These are phyloP conservation scores for Spinus olivaceus DNA, from an alignment of 2,797 vertebrate genomes.

Conservation along the genomic window DNA sequence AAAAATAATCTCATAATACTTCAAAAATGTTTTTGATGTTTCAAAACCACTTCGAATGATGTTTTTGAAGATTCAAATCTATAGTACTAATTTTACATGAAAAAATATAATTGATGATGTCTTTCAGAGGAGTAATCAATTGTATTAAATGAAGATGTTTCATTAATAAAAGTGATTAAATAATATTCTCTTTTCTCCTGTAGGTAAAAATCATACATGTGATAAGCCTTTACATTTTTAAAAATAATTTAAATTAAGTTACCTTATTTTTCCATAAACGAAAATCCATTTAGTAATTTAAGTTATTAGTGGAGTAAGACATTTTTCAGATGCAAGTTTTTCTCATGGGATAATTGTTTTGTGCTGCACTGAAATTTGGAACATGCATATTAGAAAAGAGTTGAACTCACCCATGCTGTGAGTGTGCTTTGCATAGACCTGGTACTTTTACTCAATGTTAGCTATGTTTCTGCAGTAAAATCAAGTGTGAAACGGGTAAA, in stretches of 20 bases:
- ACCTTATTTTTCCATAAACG: neutral
- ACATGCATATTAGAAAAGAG: neutral
- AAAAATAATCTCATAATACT: neutral
- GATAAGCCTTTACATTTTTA: neutral
- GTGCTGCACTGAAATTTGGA: neutral
- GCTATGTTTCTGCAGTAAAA: neutral
- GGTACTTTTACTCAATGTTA: neutral
- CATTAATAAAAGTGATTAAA: neutral
- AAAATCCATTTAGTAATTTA: neutral
- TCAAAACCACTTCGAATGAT: neutral
- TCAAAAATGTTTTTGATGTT: neutral
- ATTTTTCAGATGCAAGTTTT: neutral
- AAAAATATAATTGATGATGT: neutral
- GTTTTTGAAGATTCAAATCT: neutral
- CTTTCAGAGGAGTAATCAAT: neutral
- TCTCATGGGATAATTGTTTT: neutral
- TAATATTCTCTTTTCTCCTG: neutral
- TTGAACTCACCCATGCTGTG: accelerated
- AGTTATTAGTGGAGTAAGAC: neutral
- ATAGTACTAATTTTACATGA: neutral
- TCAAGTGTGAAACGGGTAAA: neutral
- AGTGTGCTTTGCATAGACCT: accelerated
- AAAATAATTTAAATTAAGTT: neutral
- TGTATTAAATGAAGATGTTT: neutral
- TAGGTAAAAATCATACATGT: neutral